Evolutionary conservation across 2,797 vertebrate genomes (phyloP), one percentile per base, ranked within the genome.

Genomic region (Oreochromis mossambicus): DNA sequence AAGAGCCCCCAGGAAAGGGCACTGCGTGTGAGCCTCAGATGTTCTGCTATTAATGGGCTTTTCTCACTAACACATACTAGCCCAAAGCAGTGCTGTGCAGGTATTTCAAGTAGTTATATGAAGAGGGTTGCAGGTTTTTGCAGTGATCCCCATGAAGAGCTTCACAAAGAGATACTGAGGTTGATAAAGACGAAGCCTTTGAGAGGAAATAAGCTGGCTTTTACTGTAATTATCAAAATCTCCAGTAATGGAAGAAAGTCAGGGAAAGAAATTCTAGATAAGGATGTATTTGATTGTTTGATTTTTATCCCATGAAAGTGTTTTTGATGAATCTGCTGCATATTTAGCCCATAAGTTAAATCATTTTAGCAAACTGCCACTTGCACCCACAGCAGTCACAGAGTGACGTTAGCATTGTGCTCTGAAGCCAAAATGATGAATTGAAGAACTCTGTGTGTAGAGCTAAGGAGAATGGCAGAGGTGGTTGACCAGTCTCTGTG

Each of bases 1-100:
- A 3, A 81, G 46, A 68, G 83, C 84, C 81, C 46, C 63, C 56
- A 38, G 87, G 86, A 89, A 89, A 91, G 86, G 82, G 88, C 86
- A 87, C 77, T 76, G 86, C 56, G 73, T 81, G 19, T 36, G 55
- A 29, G 38, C 29, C 78, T 8, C 56, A 77, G 63, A 78, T 58
- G 17, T 75, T 77, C 34, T 78, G 63, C 41, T 77, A 19, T 54
- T 34, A 48, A 58, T 79, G 58, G 79, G 79, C 32, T 66, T 84
- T 56, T 61, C 19, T 52, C 15, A 29, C 13, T 61, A 80, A 68
- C 43, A 79, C 21, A 34, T 12, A 54, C 41, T 68, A 29, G 68
- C n/a, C 52, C 36, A 15, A 32, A 63, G 68, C 15, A 61, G 32
- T 4, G 17, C 68, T 13, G 7, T 24, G 55, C 38, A 78, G 36